Conservation (phyloP, 2,797 vertebrate genomes). For the Ctenochaetus hawaiiensis region DNA sequence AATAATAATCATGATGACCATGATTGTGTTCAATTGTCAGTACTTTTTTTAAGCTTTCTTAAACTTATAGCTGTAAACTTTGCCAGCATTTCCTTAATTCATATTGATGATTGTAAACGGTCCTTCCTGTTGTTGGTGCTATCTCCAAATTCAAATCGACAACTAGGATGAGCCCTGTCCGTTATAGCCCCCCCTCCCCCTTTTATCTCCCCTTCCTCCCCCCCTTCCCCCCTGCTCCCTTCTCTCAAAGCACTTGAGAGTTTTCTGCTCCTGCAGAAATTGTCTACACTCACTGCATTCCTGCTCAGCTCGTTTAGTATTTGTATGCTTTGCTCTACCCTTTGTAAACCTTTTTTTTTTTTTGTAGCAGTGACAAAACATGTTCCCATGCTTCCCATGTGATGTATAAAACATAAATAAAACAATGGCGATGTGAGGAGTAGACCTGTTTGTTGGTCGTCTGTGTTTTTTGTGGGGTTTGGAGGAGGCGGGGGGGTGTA, state of each 20-base stretch:
- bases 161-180: conserved; percentile 54
- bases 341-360: conserved; percentile 63
- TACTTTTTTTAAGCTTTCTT: conserved; percentile 47
- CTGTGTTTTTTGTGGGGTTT: conserved; percentile 7
- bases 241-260: conserved; percentile 80
- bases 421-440: conserved; percentile 65
- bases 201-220: not conserved
- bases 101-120: conserved; percentile 63
- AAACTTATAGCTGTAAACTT: conserved; percentile 50
- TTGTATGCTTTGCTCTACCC: conserved; percentile 60
- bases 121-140: conserved; percentile 28
- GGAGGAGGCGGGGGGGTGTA: no score
- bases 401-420: conserved; percentile 81
- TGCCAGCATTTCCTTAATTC: conserved; percentile 34
- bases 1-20: conserved; percentile 46
- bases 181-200: conserved; percentile 26
- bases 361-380: conserved; percentile 69
- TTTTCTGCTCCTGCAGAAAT: conserved; percentile 73
- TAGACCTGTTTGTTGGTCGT: conserved; percentile 58
- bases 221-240: not conserved
- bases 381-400: conserved; percentile 73
- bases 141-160: conserved; percentile 33
- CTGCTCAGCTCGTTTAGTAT: conserved; percentile 68
- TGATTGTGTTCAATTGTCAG: conserved; percentile 61
- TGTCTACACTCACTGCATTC: conserved; percentile 76